A percentile compares a stretch with the other conserved stretches of the same genome.
phyloP scores from a whole-genome alignment of 2,113 vertebrate genomes.

The Propithecus coquereli region DNA sequence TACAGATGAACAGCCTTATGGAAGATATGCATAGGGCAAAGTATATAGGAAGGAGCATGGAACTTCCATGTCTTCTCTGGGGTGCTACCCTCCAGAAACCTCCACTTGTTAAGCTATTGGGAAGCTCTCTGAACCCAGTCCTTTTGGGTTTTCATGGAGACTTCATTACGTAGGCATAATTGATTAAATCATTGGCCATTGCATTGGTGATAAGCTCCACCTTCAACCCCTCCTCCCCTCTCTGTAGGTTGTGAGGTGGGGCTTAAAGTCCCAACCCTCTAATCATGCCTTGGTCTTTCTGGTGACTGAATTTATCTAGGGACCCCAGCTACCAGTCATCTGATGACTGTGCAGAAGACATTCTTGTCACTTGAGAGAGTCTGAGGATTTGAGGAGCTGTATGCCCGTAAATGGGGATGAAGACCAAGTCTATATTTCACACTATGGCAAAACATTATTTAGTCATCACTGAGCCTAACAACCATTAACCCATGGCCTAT shows the following conservation, averaged over 20 bases:
- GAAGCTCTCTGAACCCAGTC: neutral
- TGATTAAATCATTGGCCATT: neutral
- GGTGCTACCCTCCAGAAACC: neutral
- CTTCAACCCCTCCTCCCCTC: neutral
- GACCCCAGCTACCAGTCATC: neutral
- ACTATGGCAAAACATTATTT: neutral
- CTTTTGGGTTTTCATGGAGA: neutral
- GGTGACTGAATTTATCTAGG: neutral
- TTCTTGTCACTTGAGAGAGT: neutral
- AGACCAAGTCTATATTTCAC: neutral
- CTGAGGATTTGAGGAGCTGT: neutral
- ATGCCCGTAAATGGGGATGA: neutral
- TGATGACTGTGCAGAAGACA: neutral
- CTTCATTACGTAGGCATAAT: neutral
- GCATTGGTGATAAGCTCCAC: neutral
- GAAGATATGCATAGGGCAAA: neutral
- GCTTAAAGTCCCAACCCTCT: too few species aligned
- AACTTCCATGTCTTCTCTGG: neutral
- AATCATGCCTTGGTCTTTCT: neutral
- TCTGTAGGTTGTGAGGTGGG: neutral
- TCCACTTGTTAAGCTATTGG: neutral
- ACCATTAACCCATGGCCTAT: neutral
- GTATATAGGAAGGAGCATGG: neutral
- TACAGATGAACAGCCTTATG: neutral
- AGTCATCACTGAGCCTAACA: neutral